Evolutionary conservation across 2,888 invertebrate species (phyloP).

Genomic region (Cotesia congregata): DNA sequence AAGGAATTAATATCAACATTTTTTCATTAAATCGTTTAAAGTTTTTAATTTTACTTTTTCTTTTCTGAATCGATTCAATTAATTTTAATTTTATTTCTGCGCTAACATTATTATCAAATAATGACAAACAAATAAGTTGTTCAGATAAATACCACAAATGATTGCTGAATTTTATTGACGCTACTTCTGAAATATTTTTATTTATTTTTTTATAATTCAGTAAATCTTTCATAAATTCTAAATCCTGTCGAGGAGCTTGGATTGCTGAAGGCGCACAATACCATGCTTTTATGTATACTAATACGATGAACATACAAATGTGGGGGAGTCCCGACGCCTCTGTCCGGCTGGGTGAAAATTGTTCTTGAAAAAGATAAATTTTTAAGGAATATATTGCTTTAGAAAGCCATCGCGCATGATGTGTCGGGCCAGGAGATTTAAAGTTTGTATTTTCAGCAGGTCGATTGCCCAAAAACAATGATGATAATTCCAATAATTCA

Average conservation of each 20-base stretch:
- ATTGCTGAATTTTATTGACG: constrained; percentile 4
- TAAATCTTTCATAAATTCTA: constrained; percentile 25
- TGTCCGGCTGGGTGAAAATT: constrained; percentile 11
- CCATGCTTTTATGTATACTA: constrained; percentile 30
- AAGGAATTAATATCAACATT: constrained; percentile 16
- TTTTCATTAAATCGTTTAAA: constrained; percentile 16
- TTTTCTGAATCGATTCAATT: constrained; percentile 20
- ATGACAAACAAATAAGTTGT: constrained; percentile 20
- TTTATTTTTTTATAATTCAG: constrained; percentile 24
- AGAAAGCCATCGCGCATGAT: constrained; percentile 46
- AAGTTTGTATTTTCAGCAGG: constrained; percentile 34
- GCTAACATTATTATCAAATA: constrained; percentile 21
- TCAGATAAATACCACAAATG: constrained; percentile 31
- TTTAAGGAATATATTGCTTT: constrained; percentile 40
- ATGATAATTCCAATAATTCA: constrained; percentile 47
- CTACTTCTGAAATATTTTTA: constrained; percentile 19
- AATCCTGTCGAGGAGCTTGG: constrained; percentile 28
- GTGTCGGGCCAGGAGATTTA: constrained; percentile 45
- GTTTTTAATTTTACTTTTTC: constrained; percentile 8
- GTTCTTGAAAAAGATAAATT: constrained; percentile 30
- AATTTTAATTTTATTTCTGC: constrained; percentile 18
- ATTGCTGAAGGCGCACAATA: constrained; percentile 19
- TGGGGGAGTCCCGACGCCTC: constrained; percentile 24
- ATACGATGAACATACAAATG: constrained; percentile 31
- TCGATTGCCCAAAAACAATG: constrained; percentile 47